These are phyloP conservation scores for Phengaris arion DNA, from an alignment of 2,888 invertebrate genomes.

Conservation along the genomic window DNA sequence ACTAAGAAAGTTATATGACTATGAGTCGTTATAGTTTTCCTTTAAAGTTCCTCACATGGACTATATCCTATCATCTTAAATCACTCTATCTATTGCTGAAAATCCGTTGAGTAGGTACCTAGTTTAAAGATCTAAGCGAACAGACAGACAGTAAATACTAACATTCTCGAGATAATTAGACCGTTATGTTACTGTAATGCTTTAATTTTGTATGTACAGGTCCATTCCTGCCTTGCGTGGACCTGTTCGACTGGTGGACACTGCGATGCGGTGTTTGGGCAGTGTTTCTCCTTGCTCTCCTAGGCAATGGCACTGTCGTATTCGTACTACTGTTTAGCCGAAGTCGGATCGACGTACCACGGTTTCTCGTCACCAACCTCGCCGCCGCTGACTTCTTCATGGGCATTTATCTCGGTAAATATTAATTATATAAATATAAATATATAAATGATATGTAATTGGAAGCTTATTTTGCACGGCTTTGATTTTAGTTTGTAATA, in stretches of 20 bases:
- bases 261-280: conserved; percentile 98
- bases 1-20: too few species aligned
- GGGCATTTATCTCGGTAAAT: conserved; percentile 93
- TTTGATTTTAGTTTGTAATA: neutral
- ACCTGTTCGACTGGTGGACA: conserved; percentile 99
- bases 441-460: too few species aligned
- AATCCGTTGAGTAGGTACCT: too few species aligned
- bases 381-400: conserved; percentile 98
- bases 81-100: too few species aligned
- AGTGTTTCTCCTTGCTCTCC: conserved; percentile 95
- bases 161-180: too few species aligned
- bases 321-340: conserved; percentile 94
- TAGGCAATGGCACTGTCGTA: conserved; percentile 97
- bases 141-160: too few species aligned
- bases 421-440: neutral
- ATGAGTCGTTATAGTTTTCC: too few species aligned
- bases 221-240: conserved; percentile 96
- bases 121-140: too few species aligned
- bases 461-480: too few species aligned
- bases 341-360: conserved; percentile 96
- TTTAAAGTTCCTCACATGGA: too few species aligned
- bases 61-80: too few species aligned
- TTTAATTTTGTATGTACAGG: conserved; percentile 69
- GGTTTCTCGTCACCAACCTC: conserved; percentile 97
- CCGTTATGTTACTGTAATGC: neutral